phyloP scores from a whole-genome alignment of 1,140 invertebrate genomes.

The Aricia agestis region DNA sequence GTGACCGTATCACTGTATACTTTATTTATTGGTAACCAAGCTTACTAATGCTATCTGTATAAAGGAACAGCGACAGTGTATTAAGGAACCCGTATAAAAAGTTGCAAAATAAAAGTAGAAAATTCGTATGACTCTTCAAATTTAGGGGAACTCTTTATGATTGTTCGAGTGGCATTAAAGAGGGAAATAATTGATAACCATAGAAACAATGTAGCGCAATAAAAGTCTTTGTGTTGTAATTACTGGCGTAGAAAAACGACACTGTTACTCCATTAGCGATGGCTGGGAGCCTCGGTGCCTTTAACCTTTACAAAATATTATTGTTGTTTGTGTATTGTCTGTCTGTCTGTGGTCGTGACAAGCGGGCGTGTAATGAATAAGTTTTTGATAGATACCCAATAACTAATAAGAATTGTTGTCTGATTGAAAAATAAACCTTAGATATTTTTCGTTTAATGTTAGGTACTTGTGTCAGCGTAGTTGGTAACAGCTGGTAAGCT shows the following conservation, averaged over 20 bases:
- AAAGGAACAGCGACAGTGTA: too few relatives aligned
- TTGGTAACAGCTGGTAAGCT: too few relatives aligned
- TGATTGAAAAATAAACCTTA: too few relatives aligned
- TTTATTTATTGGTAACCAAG: too few relatives aligned
- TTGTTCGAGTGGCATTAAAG: not conserved
- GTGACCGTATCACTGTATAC: too few relatives aligned
- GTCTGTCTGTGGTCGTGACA: not conserved
- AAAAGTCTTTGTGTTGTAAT: constrained; percentile 1
- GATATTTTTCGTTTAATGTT: too few relatives aligned
- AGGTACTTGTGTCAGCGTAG: too few relatives aligned
- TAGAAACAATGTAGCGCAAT: not conserved
- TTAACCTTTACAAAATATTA: not conserved
- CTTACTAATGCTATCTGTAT: too few relatives aligned
- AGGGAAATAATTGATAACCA: not conserved
- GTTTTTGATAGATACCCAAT: too few relatives aligned
- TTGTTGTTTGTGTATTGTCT: not conserved
- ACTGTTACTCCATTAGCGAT: not conserved
- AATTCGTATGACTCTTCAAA: not conserved
- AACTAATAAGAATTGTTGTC: too few relatives aligned
- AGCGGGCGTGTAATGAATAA: too few relatives aligned
- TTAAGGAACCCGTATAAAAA: too few relatives aligned
- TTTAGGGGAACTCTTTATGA: not conserved
- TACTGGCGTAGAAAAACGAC: not conserved
- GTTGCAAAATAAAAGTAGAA: not conserved
- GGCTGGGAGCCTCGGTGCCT: not conserved